Percentiles rank a stretch among this genome's conserved stretches.
These are phyloP conservation scores for Xestia rhomboidea DNA, from an alignment of 2,888 invertebrate species.

Conservation along the genomic window DNA sequence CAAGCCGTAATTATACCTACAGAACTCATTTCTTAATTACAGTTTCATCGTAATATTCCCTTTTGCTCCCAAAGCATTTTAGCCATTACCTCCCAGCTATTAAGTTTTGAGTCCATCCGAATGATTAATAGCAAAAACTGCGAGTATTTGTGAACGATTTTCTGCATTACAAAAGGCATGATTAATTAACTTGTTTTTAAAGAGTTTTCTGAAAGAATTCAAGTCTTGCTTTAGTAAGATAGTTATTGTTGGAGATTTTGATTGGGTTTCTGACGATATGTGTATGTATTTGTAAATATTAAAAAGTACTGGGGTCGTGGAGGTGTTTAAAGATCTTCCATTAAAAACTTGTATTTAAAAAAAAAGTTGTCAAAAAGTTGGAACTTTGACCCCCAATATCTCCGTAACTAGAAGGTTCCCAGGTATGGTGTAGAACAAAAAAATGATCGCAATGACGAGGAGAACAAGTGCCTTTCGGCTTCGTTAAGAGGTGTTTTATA, in stretches of 20 bases:
- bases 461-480: too few relatives aligned
- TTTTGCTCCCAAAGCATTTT: conserved; percentile 43
- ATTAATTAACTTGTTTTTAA: conserved; percentile 65
- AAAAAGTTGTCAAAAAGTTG: too few relatives aligned
- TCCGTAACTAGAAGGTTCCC: too few relatives aligned
- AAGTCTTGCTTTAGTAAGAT: conserved; percentile 16
- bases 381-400: too few relatives aligned
- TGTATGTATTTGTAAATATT: too few relatives aligned
- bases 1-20: not conserved
- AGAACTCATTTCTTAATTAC: conserved; percentile 35
- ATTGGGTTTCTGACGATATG: conserved; percentile 8
- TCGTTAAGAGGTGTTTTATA: too few relatives aligned
- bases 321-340: too few relatives aligned
- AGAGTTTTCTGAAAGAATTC: conserved; percentile 8
- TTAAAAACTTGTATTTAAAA: too few relatives aligned
- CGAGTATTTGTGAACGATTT: conserved; percentile 57
- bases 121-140: conserved; percentile 54
- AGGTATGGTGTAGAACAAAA: too few relatives aligned
- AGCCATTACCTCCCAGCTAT: conserved; percentile 45
- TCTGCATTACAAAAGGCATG: conserved; percentile 46
- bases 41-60: conserved; percentile 14
- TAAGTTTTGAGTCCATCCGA: conserved; percentile 53
- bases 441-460: too few relatives aligned
- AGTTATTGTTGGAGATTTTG: conserved; percentile 3
- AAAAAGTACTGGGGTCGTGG: too few relatives aligned